Base-by-base conservation (phyloP, 2,888 invertebrate species). In the Hartigia nigra region DNA sequence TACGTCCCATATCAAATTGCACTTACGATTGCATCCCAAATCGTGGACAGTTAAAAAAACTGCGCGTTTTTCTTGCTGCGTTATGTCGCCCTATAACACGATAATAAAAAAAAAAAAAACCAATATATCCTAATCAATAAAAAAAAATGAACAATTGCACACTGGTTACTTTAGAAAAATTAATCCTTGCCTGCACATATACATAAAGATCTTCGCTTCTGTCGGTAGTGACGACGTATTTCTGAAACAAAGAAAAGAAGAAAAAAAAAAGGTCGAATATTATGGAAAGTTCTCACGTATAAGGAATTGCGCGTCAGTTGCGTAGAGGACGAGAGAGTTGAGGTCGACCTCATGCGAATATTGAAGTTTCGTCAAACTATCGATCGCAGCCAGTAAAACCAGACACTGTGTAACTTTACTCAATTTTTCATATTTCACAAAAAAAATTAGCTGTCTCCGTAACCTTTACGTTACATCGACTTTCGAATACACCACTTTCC, bases 21-120 rank as follows among this genome's bases (percentile, higher is more conserved):
- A 94, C 95, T 94, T 92, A 95, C 95, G 95, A 90, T 96, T 96
- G 88, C 95, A 95, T 89, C 97, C 97, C 88, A 98, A 93, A 91
- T 98, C 97, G 92, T 98, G 97, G 0, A 97, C 96, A 39, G 97
- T 98, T 78, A 98, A 92, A 90, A 98, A 97, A 84, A 97, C 95
- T 81, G 97, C 97, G 91, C 95, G 93, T 89, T 96, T 96, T 87
- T 96, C 96, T 88, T 96, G 95, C 89, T 96, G 96, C 84, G 95
- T 94, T 86, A 97, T 91, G 92, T 96, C 96, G 80, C 97, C 97
- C 96, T 97, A 93, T 32, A 3, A 34, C 34, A 4, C 34, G 4
- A 34, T 4, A 34, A 34, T 34, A 34, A 34, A 34, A 93, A 93
- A 84, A 84, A 3, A 34, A 34, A 34, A 93, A 93, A 84, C 84